Conservation (phyloP, 2,113 vertebrate species). For the Hypomesus transpacificus region DNA sequence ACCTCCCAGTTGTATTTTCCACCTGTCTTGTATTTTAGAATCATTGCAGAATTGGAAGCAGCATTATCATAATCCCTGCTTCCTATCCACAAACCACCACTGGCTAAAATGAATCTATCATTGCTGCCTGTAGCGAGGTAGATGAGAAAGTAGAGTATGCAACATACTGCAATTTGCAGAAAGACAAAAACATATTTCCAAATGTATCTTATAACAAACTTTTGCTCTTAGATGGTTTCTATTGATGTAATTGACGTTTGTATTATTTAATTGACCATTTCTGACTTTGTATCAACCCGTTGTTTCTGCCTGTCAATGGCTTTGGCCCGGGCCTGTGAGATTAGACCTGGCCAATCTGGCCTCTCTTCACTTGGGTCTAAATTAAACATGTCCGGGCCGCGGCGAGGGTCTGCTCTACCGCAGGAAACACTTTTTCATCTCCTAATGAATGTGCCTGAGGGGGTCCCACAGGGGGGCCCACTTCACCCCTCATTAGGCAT, state of each 20-base stretch:
- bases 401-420: constrained; percentile 61
- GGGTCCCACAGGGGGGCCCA: constrained; percentile 68
- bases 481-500: constrained; percentile 77
- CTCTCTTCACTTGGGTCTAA: constrained; percentile 59
- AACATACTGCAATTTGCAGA: constrained; percentile 69
- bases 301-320: constrained; percentile 32
- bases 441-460: constrained; percentile 78
- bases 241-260: too few species aligned
- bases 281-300: constrained; percentile 1
- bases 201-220: constrained; percentile 41
- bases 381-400: constrained; percentile 70
- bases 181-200: constrained; percentile 54
- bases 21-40: constrained; percentile 51
- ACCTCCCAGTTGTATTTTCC: constrained; percentile 53
- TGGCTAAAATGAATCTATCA: constrained; percentile 73
- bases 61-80: constrained; percentile 72
- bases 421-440: constrained; percentile 76
- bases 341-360: constrained; percentile 51
- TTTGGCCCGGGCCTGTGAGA: constrained; percentile 29
- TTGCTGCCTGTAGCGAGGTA: constrained; percentile 65
- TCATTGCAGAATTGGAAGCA: constrained; percentile 56
- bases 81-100: constrained; percentile 68
- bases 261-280: too few species aligned
- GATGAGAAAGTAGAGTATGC: constrained; percentile 38
- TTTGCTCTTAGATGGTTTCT: too few species aligned